Base-by-base conservation (phyloP, 2,113 vertebrate species). In the Cnemophilus loriae region DNA sequence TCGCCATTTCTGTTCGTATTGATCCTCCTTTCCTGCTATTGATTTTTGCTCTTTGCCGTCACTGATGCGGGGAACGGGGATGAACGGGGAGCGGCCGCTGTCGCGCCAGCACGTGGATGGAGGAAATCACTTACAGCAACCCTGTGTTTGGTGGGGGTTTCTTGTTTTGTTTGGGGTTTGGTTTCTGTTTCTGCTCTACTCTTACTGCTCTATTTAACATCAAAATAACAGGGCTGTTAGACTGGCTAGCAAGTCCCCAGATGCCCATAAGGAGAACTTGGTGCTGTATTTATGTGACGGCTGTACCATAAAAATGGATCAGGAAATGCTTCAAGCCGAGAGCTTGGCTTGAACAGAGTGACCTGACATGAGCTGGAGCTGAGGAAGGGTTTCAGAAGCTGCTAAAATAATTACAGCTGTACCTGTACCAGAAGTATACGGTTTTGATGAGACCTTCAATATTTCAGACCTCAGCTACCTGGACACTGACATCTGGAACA, bases 171-270 rank as follows among this genome's bases (percentile, higher is more conserved):
- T 63, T 87, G 49, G 56, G 22, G 27, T 56, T 92, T 82, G 50
- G n/a, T 17, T 94, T 91, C 79, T 91, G 78, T 2, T 95, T 96
- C 91, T 69, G 32, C 65, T 92, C 57, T 49, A 6, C 41, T 83
- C 94, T 92, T 75, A 17, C 84, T 93, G 87, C 84, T 96, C 96
- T 93, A 67, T 90, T 95, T 91, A 96, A 93, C 90, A 77, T 56
- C 46, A 37, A 84, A 93, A 97, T 94, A 94, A 89, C 77, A 91
- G 83, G 56, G 89, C 87, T 90, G 84, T 92, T 95, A 91, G 89
- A 74, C 93, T 89, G 87, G 82, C 89, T 95, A 94, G 93, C 78
- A 90, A 33, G 81, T 93, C 92, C 92, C 94, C 83, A 80, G 92
- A 46, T 91, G 86, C 75, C 78, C 75, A 33, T 96, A 69, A 91